A percentile compares a stretch with the other conserved stretches of the same genome.
Conservation (phyloP, 2,113 vertebrate species). For the Otocyon megalotis region DNA sequence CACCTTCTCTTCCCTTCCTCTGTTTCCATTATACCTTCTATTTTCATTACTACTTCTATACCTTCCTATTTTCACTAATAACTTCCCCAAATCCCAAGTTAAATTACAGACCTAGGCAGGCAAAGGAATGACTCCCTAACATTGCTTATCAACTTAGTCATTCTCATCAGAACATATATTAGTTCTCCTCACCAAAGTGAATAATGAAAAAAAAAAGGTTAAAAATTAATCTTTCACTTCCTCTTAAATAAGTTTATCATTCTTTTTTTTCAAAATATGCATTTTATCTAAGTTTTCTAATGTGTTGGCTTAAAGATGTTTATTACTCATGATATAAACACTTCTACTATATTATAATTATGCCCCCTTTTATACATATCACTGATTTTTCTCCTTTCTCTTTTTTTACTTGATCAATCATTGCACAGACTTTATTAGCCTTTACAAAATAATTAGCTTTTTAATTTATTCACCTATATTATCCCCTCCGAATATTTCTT, state of each 20-base stretch:
- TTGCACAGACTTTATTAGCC: background rate
- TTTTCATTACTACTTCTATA: background rate
- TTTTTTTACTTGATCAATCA: background rate
- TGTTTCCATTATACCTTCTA: background rate
- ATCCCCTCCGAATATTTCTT: background rate
- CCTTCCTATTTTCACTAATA: background rate
- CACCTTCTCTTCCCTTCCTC: background rate
- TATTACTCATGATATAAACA: background rate
- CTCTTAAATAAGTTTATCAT: background rate
- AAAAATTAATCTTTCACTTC: background rate
- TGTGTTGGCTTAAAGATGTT: background rate
- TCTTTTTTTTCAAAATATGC: background rate
- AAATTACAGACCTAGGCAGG: background rate
- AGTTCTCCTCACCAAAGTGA: background rate
- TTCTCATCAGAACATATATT: background rate
- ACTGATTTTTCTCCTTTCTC: background rate
- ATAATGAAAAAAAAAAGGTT: background rate
- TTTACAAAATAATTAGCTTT: conserved; percentile 26
- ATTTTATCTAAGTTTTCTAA: background rate
- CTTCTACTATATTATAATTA: conserved; percentile 25
- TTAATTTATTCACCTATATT: background rate
- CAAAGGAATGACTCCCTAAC: background rate
- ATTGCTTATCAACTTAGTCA: background rate
- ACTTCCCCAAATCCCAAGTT: background rate
- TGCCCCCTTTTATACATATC: background rate